Percentiles rank a stretch among this genome's conserved stretches.
These are phyloP conservation scores for Scopus umbretta DNA, from an alignment of 2,113 vertebrate species.

Conservation along the genomic window DNA sequence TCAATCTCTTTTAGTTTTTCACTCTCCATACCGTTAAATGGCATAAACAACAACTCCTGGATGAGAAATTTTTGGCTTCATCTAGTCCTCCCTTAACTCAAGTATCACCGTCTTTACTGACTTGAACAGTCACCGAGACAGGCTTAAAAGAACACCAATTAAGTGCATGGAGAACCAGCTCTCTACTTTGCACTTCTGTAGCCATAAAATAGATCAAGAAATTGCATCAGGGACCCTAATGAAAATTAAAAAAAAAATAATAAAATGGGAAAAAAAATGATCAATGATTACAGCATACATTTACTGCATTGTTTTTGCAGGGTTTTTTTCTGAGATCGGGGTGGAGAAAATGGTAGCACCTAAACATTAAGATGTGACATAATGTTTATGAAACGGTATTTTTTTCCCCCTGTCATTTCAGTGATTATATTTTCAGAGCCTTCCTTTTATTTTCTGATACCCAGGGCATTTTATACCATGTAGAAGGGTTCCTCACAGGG, in stretches of 20 bases:
- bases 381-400: neutral
- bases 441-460: neutral
- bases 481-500: neutral
- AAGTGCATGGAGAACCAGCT: neutral
- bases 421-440: neutral
- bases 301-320: neutral
- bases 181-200: neutral
- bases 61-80: neutral
- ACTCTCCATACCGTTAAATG: neutral
- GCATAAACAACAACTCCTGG: neutral
- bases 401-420: neutral
- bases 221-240: neutral
- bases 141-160: neutral
- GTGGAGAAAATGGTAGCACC: neutral
- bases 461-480: neutral
- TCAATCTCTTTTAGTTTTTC: neutral
- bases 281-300: neutral
- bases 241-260: neutral
- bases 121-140: neutral
- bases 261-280: neutral
- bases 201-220: neutral
- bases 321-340: neutral
- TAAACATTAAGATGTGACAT: neutral
- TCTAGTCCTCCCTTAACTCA: neutral
- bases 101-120: neutral